A percentile compares a stretch with the other conserved stretches of the same genome.
These are phyloP conservation scores for Caerostris darwini DNA, from an alignment of 1,140 invertebrate genomes.

Conservation along the genomic window DNA sequence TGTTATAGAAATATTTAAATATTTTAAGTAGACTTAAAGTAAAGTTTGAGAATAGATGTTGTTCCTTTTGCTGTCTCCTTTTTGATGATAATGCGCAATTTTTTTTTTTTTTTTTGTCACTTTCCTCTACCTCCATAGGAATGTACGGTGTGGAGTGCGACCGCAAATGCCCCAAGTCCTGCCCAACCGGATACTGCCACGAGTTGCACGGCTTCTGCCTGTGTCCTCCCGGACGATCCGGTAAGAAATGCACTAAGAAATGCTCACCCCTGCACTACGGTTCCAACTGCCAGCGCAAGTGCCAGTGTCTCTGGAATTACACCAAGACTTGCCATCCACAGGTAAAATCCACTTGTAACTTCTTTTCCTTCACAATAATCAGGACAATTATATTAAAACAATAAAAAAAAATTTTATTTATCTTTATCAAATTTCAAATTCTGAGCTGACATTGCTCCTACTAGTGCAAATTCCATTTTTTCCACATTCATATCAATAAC, in stretches of 20 bases:
- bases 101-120: too few relatives aligned
- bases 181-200: conserved; percentile 61
- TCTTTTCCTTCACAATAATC: background rate
- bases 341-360: background rate
- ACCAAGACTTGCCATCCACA: conserved; percentile 66
- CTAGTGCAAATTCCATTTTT: too few relatives aligned
- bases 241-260: conserved; percentile 36
- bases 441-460: too few relatives aligned
- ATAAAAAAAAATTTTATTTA: too few relatives aligned
- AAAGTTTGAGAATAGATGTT: too few relatives aligned
- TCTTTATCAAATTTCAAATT: too few relatives aligned
- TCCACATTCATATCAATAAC: too few relatives aligned
- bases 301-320: conserved; percentile 71
- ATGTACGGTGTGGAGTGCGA: conserved; percentile 55
- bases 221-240: conserved; percentile 51
- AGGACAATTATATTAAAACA: too few relatives aligned
- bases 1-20: too few relatives aligned
- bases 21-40: too few relatives aligned
- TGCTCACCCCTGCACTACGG: conserved; percentile 41
- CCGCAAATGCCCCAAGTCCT: conserved; percentile 55
- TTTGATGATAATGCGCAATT: too few relatives aligned
- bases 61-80: too few relatives aligned
- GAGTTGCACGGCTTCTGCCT: conserved; percentile 35
- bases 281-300: conserved; percentile 53
- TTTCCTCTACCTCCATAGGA: background rate